Evolutionary conservation across 2,797 vertebrate species (phyloP).

Genomic region (Aplochiton taeniatus): DNA sequence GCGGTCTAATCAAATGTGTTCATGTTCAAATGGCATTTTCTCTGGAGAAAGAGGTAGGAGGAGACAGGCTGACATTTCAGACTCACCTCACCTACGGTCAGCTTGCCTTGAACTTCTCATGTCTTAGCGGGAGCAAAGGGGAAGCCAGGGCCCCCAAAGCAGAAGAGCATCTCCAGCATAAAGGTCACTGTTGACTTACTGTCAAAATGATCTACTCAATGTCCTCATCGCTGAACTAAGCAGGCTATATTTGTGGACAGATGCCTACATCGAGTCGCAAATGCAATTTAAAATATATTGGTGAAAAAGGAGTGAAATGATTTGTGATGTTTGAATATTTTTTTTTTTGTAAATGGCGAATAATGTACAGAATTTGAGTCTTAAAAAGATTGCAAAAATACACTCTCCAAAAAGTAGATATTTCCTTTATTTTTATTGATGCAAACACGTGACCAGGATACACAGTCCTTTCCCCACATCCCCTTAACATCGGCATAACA

Average conservation of each 20-base stretch:
- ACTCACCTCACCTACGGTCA: slow-evolving; percentile 49
- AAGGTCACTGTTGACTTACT: slow-evolving; percentile 64
- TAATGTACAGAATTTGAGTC: too few species aligned
- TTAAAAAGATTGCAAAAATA: too few species aligned
- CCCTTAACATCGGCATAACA: slow-evolving; percentile 28
- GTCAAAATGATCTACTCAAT: slow-evolving; percentile 45
- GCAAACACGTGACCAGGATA: neutral
- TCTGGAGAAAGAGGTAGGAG: slow-evolving; percentile 40
- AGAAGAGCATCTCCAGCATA: slow-evolving; percentile 17
- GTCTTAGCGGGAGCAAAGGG: slow-evolving; percentile 36
- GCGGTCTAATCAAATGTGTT: slow-evolving; percentile 19
- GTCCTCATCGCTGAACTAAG: slow-evolving; percentile 19
- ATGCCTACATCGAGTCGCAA: too few species aligned
- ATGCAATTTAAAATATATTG: too few species aligned
- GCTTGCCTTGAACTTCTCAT: slow-evolving; percentile 25
- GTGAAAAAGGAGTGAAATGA: too few species aligned
- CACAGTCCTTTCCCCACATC: slow-evolving; percentile 25
- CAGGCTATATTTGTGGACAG: too few species aligned
- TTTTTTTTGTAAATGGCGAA: too few species aligned
- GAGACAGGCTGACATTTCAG: slow-evolving; percentile 66
- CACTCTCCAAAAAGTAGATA: neutral
- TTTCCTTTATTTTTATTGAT: too few species aligned
- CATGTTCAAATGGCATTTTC: slow-evolving; percentile 8
- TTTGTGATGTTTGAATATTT: too few species aligned
- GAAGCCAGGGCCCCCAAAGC: neutral